phyloP scores from a whole-genome alignment of 2,797 vertebrate species.

The Lemur catta region DNA sequence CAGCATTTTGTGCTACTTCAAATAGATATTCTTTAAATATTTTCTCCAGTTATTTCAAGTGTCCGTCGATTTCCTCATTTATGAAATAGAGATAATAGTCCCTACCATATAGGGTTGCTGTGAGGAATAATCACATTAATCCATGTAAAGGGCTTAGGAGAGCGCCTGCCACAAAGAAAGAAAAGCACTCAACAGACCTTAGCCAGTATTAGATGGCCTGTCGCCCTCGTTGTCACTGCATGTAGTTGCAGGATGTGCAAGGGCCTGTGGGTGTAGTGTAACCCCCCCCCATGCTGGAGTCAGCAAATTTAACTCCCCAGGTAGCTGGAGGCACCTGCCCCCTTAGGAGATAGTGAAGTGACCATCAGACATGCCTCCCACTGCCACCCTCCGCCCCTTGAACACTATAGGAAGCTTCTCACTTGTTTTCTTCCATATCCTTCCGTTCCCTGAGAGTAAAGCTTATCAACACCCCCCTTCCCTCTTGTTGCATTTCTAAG shows the following conservation, averaged over 20 bases:
- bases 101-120: not conserved
- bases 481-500: not conserved
- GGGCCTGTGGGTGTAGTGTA: not conserved
- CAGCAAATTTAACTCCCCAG: not conserved
- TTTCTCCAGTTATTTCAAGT: not conserved
- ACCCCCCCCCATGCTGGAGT: not conserved
- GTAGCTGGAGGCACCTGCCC: not conserved
- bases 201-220: accelerated
- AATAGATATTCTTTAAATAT: not conserved
- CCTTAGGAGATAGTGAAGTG: not conserved
- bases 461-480: not conserved
- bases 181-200: not conserved
- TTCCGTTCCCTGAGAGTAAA: not conserved
- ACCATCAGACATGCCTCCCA: not conserved
- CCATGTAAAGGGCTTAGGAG: not conserved
- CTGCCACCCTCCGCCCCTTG: not conserved
- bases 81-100: not conserved
- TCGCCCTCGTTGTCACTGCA: accelerated
- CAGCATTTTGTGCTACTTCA: not conserved
- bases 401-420: not conserved
- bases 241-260: not conserved
- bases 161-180: not conserved
- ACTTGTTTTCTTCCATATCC: not conserved
- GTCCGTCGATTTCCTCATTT: not conserved
- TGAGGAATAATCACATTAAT: not conserved